Evolutionary conservation across 2,888 invertebrate species (phyloP), one percentile per base, ranked within the genome.

Genomic region (Tribolium freemani): DNA sequence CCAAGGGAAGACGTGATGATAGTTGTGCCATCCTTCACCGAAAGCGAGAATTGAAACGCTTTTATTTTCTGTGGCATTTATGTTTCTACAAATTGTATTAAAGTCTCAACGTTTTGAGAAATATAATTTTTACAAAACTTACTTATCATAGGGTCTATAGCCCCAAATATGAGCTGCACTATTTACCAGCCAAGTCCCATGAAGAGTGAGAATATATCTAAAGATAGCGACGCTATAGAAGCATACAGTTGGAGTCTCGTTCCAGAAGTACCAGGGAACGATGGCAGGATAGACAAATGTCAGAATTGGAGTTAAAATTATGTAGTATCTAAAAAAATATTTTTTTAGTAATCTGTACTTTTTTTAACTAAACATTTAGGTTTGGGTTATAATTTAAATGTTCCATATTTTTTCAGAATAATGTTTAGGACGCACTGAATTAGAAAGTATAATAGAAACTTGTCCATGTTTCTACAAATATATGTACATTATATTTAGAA

Each of bases 21-120:
- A 97, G 87, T 97, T 97, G 88, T 97, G 97, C 94, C 95, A 97
- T 3, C 97, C 97, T 85, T 96, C 96, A 0, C 96, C 96, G 86
- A 94, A 88, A 0, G 94, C 91, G 16, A 92, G 81, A 0, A 93
- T 80, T 0, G 95, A 91, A 0, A 96, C 96, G 0, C 77, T 44
- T 20, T 21, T 51, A 9, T 58, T 58, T n/a, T 71, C 71, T 0
- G 44, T 45, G 9, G 71, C 30, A 21, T 57, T 71, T 5, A 71
- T 71, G n/a, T 57, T 21, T 26, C 71, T 71, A 54, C 26, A 67
- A 67, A 20, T 38, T 8, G 38, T 6, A n/a, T 6, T 38, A 38
- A 38, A 26, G 26, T 3, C 16, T 16, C 16, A 16, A 1, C 16
- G 26, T 26, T 38, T 38, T 9, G 1, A n/a, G 38, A 38, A 38